Base-by-base conservation (phyloP, 2,113 vertebrate species). In the Eublepharis macularius region DNA sequence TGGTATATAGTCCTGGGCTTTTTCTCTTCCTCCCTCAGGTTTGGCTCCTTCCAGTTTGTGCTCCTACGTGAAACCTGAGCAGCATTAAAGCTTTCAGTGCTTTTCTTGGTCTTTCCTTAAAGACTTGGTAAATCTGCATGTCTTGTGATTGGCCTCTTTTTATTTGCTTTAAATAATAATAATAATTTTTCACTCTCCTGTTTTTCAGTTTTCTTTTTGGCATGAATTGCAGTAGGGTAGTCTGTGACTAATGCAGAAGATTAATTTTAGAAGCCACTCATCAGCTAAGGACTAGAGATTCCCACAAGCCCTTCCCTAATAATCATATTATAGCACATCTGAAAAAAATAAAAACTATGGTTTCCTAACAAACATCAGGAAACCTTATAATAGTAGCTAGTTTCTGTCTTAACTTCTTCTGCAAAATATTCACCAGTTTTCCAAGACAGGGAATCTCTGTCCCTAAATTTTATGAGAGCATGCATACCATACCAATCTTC, bases 41-140 rank as follows among this genome's bases (percentile, higher is more conserved):
- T 96, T 98, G 98, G 98, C 98, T 98, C 97, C 98, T 98, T 98
- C 98, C 97, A 98, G 98, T 96, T 97, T 99, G 97, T 99, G 98
- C 97, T 98, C 98, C 98, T 98, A 97, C 98, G 97, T 98, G 98
- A 99, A 98, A 98, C 97, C 98, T 97, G 99, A 99, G 95, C 98
- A 98, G 95, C 98, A 98, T 96, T 99, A 99, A 98, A 98, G 97
- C 98, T 97, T 97, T 98, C 98, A 97, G 98, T 98, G 97, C 98
- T 98, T 99, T 99, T 98, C 97, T 98, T 96, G 98, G 98, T 98
- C 98, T 99, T 98, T 99, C 98, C 97, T 97, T 98, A 97, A 97
- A 98, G 96, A 98, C 96, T 98, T 97, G 98, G 98, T 99, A 99
- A 99, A 98, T 97, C 93, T 96, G 96, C 95, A 97, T 96, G 97